Evolutionary conservation across 2,113 vertebrate species (phyloP).

Genomic region (Eulemur macaco): DNA sequence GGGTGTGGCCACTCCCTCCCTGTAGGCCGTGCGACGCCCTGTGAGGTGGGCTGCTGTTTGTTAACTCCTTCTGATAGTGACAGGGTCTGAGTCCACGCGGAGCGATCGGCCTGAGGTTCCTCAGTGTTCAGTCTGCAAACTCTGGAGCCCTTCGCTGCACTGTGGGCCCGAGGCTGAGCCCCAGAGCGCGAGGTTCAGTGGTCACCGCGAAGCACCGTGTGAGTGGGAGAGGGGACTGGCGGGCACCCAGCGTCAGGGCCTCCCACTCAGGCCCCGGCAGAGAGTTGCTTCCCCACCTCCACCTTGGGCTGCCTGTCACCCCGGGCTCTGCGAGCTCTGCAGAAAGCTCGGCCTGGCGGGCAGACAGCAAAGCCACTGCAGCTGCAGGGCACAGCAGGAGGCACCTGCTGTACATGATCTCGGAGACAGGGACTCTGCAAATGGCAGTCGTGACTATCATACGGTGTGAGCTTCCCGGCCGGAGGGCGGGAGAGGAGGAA

Average conservation of each 20-base stretch:
- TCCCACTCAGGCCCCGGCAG: background rate
- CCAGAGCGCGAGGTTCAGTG: background rate
- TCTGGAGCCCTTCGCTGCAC: background rate
- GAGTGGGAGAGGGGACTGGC: fast-evolving
- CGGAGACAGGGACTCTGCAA: background rate
- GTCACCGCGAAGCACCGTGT: background rate
- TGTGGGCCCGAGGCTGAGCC: no score
- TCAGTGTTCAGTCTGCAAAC: background rate
- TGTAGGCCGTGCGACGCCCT: fast-evolving
- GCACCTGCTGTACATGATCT: background rate
- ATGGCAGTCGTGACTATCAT: fast-evolving
- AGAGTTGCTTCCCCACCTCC: background rate
- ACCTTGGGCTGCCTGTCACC: background rate
- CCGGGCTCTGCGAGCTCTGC: no score
- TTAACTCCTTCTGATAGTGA: background rate
- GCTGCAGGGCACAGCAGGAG: background rate
- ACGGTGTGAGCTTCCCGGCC: fast-evolving
- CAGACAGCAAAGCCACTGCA: background rate
- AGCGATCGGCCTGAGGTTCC: background rate
- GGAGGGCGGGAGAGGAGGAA: background rate
- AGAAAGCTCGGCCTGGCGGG: fast-evolving
- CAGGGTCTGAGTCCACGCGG: no score
- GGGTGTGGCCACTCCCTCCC: fast-evolving
- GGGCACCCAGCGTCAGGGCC: background rate
- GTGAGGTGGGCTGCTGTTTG: background rate